These are phyloP conservation scores for Dendrolimus pini DNA, from an alignment of 2,888 invertebrate species.

Conservation along the genomic window DNA sequence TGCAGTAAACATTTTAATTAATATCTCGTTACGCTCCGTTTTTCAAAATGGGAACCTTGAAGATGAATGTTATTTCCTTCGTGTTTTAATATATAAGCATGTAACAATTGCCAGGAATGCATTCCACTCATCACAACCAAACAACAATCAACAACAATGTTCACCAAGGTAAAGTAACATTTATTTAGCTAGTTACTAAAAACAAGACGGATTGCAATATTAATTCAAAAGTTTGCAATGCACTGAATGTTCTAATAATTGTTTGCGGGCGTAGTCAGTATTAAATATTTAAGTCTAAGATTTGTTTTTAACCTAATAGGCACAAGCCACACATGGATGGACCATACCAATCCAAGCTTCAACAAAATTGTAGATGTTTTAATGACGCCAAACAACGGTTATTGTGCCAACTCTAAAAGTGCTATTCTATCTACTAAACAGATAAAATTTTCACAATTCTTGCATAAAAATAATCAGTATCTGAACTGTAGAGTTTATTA, in stretches of 20 bases:
- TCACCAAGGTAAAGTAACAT: conserved; percentile 39
- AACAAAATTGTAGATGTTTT: no score
- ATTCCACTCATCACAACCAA: conserved; percentile 43
- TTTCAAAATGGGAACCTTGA: conserved; percentile 48
- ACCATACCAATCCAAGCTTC: no score
- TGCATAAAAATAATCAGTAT: no score
- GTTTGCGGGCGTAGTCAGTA: conserved; percentile 3
- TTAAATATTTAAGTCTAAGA: conserved; percentile 11
- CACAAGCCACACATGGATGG: no score
- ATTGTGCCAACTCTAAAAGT: no score
- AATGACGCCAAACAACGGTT: no score
- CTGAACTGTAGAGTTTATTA: no score
- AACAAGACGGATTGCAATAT: no score
- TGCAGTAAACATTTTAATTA: conserved; percentile 36
- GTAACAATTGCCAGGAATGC: conserved; percentile 38
- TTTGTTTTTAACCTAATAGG: conserved; percentile 3
- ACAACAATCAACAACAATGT: conserved; percentile 42
- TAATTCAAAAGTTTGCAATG: no score
- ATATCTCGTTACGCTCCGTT: conserved; percentile 49
- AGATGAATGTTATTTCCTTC: conserved; percentile 40
- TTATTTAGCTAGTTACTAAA: conserved; percentile 3
- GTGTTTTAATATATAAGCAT: conserved; percentile 46
- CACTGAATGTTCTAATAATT: no score
- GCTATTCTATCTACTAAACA: no score
- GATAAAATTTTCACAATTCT: no score